These are phyloP conservation scores for Pristiophorus japonicus DNA, from an alignment of 2,113 vertebrate species.

Conservation along the genomic window DNA sequence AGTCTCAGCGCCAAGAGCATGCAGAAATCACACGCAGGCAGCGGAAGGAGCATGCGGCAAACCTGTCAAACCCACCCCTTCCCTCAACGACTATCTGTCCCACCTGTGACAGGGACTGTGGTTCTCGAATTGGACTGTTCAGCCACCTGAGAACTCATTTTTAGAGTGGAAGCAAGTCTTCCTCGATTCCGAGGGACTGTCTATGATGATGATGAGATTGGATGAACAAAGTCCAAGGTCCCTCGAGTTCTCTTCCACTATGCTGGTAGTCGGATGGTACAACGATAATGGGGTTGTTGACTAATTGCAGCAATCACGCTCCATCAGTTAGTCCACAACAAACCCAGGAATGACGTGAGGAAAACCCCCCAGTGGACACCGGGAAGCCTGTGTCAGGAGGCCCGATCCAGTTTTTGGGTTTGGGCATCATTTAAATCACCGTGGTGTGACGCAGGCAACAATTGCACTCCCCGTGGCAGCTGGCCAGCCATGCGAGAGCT, in stretches of 20 bases:
- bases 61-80: too few species aligned
- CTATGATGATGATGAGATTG: too few species aligned
- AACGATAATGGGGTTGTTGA: background rate
- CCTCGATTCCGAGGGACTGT: too few species aligned
- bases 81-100: too few species aligned
- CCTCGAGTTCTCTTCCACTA: background rate
- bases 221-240: background rate
- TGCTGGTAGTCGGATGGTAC: background rate
- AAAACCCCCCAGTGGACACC: background rate
- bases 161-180: too few species aligned
- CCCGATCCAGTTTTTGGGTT: background rate
- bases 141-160: too few species aligned
- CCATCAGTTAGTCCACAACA: background rate
- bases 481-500: background rate
- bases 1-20: too few species aligned
- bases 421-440: background rate
- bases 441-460: background rate
- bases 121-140: too few species aligned
- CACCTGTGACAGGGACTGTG: too few species aligned
- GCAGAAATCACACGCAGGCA: too few species aligned
- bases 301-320: background rate
- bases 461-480: background rate
- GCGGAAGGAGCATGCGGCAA: too few species aligned
- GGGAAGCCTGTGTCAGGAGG: background rate
- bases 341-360: background rate